phyloP scores from a whole-genome alignment of 37 sponge, comb jelly and placozoan genomes.

The Cladorhizidae sp. region DNA sequence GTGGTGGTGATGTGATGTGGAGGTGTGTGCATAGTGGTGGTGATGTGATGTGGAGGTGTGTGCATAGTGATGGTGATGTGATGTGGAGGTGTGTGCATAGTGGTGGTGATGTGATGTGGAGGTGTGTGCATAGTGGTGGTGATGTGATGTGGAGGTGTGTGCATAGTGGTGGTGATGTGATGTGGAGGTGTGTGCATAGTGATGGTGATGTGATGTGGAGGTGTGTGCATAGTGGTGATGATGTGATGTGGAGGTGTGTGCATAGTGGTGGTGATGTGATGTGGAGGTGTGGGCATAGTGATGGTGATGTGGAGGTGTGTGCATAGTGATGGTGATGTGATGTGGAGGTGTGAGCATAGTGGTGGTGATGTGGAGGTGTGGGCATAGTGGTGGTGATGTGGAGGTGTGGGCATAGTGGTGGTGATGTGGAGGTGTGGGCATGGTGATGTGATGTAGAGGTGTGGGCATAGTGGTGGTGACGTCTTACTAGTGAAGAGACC shows the following conservation, averaged over 20 bases:
- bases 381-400: neutral
- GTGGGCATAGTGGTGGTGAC: no score
- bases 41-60: neutral
- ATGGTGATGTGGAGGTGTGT: neutral
- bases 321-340: neutral
- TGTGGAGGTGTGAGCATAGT: neutral
- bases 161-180: no score
- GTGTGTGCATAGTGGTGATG: no score
- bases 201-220: no score
- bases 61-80: neutral
- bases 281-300: neutral
- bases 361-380: no score
- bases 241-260: neutral
- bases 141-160: neutral
- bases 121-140: neutral
- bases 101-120: no score
- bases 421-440: neutral
- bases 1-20: neutral
- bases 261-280: no score
- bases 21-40: no score
- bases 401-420: neutral
- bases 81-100: no score
- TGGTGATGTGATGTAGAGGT: neutral
- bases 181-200: neutral
- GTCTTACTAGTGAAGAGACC: no score